Conservation (phyloP, 2,797 vertebrate species). For the Glossophaga mutica region DNA sequence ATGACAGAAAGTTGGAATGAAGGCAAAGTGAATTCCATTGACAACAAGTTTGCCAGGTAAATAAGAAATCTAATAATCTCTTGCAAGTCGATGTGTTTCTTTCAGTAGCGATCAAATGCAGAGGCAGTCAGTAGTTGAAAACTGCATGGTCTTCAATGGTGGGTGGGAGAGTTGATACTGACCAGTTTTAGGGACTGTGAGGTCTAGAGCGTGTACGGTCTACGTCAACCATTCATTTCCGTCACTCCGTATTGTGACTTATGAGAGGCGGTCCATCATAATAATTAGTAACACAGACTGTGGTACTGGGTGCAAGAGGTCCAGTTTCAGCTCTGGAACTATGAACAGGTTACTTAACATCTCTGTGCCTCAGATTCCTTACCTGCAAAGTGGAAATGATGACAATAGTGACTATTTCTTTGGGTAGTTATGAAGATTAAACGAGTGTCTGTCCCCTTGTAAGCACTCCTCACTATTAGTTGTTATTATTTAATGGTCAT, state of each 20-base stretch:
- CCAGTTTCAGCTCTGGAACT: neutral
- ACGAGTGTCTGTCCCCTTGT: neutral
- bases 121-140: neutral
- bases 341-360: neutral
- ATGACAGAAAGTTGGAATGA: neutral
- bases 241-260: neutral
- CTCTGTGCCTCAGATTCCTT: neutral
- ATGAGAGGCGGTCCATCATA: neutral
- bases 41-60: neutral
- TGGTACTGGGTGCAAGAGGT: rapidly evolving
- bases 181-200: too few species aligned
- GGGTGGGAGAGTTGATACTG: neutral
- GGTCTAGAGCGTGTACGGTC: neutral
- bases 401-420: neutral
- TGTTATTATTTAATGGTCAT: neutral
- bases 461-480: neutral
- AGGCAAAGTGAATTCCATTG: neutral
- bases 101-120: neutral
- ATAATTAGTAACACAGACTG: neutral
- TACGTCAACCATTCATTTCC: neutral
- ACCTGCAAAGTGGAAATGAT: neutral
- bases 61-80: neutral
- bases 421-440: neutral
- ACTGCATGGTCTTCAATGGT: neutral
- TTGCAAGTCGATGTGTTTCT: neutral